Evolutionary conservation across 2,797 vertebrate species (phyloP).

Genomic region (Lepilemur ruficaudatus): DNA sequence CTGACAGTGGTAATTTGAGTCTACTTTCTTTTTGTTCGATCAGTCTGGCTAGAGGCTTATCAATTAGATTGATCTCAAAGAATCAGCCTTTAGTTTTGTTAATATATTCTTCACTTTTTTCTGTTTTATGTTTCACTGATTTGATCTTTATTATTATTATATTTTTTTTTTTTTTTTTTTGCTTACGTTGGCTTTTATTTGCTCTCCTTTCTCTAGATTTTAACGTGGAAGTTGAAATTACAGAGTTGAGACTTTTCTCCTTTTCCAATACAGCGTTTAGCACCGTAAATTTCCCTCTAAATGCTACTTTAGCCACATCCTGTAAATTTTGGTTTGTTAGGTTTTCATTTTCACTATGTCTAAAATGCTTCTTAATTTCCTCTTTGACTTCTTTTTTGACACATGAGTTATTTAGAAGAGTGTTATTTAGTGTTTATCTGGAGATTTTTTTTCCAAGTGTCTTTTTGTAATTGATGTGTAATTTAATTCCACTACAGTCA

Average conservation of each 20-base stretch:
- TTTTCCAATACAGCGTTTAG: background rate
- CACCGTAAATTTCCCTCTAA: background rate
- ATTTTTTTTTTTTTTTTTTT: background rate
- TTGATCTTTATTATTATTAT: background rate
- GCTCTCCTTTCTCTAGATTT: background rate
- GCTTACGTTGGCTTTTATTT: background rate
- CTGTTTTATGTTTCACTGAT: background rate
- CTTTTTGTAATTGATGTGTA: background rate
- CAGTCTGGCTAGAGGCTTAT: background rate
- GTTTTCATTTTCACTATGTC: background rate
- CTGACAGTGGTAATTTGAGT: background rate
- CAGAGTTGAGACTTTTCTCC: background rate
- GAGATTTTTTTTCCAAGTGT: background rate
- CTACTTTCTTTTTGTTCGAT: background rate
- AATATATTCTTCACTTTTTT: background rate
- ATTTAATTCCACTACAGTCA: background rate
- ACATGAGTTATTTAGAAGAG: background rate
- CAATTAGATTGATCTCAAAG: background rate
- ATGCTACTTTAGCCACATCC: background rate
- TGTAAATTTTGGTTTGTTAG: background rate
- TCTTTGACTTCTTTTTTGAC: background rate
- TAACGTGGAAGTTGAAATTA: background rate
- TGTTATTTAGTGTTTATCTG: background rate
- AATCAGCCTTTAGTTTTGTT: background rate
- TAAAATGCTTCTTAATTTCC: background rate